Conservation (phyloP, 1,140 invertebrate genomes). For the Penaeus chinensis region DNA sequence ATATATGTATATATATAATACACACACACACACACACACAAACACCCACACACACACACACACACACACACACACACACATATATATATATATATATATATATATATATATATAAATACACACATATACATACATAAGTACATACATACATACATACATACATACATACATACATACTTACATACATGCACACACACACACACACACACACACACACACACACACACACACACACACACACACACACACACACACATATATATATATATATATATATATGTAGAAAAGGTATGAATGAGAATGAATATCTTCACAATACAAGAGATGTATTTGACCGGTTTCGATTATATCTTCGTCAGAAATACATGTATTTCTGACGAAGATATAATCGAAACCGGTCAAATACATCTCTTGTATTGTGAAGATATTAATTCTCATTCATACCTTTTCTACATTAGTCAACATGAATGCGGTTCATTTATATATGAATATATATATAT, state of each 20-base stretch:
- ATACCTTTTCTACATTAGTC: too few relatives aligned
- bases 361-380: too few relatives aligned
- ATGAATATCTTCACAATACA: too few relatives aligned
- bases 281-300: too few relatives aligned
- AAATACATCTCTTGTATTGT: too few relatives aligned
- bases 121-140: neutral
- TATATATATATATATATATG: constrained; percentile 28
- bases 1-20: neutral
- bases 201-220: neutral
- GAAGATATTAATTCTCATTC: too few relatives aligned
- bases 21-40: neutral
- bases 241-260: neutral
- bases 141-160: too few relatives aligned
- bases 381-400: too few relatives aligned
- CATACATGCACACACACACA: neutral
- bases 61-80: neutral
- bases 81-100: constrained; percentile 21
- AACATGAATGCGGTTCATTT: too few relatives aligned
- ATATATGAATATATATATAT: constrained; percentile 13
- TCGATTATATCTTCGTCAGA: too few relatives aligned
- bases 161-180: neutral
- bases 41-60: neutral
- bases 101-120: constrained; percentile 8
- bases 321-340: too few relatives aligned
- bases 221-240: neutral